Evolutionary conservation across 2,888 invertebrate genomes (phyloP).

Genomic region (Tenthredo distinguenda): DNA sequence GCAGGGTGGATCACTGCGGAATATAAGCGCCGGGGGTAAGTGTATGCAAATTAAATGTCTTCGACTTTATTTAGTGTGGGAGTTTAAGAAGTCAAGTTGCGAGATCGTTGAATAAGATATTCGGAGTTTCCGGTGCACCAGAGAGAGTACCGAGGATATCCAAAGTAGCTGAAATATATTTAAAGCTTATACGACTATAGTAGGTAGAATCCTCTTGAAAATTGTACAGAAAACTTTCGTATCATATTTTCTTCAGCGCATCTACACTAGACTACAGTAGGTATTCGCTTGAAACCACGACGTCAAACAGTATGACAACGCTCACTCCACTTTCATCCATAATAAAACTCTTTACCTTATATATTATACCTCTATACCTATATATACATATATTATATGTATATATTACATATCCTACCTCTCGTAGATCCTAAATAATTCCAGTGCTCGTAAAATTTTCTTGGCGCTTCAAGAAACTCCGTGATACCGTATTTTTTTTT

Average conservation of each 20-base stretch:
- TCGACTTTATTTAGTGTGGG: slow-evolving; percentile 69
- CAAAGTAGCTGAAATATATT: slow-evolving; percentile 50
- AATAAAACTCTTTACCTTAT: slow-evolving; percentile 15
- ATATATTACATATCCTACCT: neutral
- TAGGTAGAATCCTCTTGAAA: slow-evolving; percentile 39
- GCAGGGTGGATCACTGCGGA: slow-evolving; percentile 52
- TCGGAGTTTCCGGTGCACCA: slow-evolving; percentile 7
- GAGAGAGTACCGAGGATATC: neutral
- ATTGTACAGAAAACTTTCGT: slow-evolving; percentile 43
- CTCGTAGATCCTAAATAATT: slow-evolving; percentile 13
- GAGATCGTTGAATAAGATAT: slow-evolving; percentile 45
- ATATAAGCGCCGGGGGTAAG: slow-evolving; percentile 58
- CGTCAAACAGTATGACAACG: slow-evolving; percentile 37
- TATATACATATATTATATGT: neutral
- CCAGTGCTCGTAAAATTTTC: slow-evolving; percentile 21
- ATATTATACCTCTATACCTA: slow-evolving; percentile 2
- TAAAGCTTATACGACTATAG: slow-evolving; percentile 36
- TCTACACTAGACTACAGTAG: neutral
- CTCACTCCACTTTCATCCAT: neutral
- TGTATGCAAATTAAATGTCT: slow-evolving; percentile 70
- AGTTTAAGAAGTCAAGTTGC: slow-evolving; percentile 59
- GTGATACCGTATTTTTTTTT: neutral
- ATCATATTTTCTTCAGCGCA: slow-evolving; percentile 30
- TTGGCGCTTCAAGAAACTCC: neutral
- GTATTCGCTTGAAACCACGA: neutral